Percentiles rank a stretch among this genome's conserved stretches.
Evolutionary conservation across 1,140 invertebrate genomes (phyloP).

Genomic region (Rhopalosiphum maidis): DNA sequence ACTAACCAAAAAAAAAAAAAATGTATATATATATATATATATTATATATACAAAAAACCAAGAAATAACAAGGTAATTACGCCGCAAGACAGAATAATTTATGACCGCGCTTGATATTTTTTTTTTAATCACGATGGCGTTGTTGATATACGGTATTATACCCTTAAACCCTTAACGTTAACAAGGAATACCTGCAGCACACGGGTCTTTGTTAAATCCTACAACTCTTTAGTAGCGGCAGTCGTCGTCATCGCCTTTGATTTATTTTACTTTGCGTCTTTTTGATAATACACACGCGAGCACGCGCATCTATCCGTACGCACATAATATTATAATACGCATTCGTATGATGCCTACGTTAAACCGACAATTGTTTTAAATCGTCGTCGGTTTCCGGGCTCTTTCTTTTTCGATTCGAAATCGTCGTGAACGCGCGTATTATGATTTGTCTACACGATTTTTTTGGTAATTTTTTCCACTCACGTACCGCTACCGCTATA

Average conservation of each 20-base stretch:
- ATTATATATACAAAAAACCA: background rate
- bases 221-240: background rate
- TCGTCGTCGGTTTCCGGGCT: background rate
- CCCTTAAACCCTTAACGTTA: conserved; percentile 29
- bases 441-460: background rate
- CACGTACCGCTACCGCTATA: too few relatives aligned
- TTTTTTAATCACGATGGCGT: conserved; percentile 4
- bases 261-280: conserved; percentile 15
- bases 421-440: too few relatives aligned
- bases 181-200: background rate
- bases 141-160: background rate
- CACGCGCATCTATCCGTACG: background rate
- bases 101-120: background rate
- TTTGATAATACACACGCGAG: background rate
- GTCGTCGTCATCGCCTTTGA: background rate
- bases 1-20: background rate
- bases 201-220: conserved; percentile 5
- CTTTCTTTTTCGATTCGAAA: too few relatives aligned
- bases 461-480: background rate
- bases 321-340: background rate
- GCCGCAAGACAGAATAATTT: conserved; percentile 3
- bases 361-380: background rate
- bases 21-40: background rate
- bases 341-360: background rate
- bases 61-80: conserved; percentile 31